Conservation (phyloP, 2,888 invertebrate species). For the Fragum whitleyi region DNA sequence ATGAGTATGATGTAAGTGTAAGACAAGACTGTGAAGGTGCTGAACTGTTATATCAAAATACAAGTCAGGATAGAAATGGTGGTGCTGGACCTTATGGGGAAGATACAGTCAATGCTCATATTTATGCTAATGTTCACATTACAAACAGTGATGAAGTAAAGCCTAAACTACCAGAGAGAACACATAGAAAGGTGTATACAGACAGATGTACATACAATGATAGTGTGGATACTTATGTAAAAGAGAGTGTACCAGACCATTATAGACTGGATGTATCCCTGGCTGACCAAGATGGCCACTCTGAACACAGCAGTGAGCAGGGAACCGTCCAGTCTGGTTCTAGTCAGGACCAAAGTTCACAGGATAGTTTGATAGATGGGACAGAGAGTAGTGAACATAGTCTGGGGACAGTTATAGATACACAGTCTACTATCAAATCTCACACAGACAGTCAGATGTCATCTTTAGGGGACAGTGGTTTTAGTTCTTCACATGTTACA, state of each 20-base stretch:
- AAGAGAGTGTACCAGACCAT: neutral
- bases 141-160: constrained; percentile 39
- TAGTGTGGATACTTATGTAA: neutral
- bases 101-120: constrained; percentile 41
- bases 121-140: constrained; percentile 64
- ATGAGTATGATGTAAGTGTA: neutral
- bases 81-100: neutral
- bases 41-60: constrained; percentile 2
- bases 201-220: neutral
- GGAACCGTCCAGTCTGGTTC: constrained; percentile 49
- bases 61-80: constrained; percentile 1
- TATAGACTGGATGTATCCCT: constrained; percentile 14
- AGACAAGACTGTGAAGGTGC: neutral
- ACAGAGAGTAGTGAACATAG: constrained; percentile 74
- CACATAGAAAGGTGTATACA: constrained; percentile 17
- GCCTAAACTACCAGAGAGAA: constrained; percentile 55
- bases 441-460: constrained; percentile 57
- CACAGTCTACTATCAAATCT: constrained; percentile 43
- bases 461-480: constrained; percentile 77
- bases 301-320: constrained; percentile 54
- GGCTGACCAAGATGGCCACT: constrained; percentile 45
- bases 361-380: constrained; percentile 63
- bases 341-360: constrained; percentile 56
- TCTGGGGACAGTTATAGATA: constrained; percentile 73
- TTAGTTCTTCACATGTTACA: constrained; percentile 74